Conservation (phyloP, 1,140 invertebrate genomes). For the Spodoptera frugiperda region DNA sequence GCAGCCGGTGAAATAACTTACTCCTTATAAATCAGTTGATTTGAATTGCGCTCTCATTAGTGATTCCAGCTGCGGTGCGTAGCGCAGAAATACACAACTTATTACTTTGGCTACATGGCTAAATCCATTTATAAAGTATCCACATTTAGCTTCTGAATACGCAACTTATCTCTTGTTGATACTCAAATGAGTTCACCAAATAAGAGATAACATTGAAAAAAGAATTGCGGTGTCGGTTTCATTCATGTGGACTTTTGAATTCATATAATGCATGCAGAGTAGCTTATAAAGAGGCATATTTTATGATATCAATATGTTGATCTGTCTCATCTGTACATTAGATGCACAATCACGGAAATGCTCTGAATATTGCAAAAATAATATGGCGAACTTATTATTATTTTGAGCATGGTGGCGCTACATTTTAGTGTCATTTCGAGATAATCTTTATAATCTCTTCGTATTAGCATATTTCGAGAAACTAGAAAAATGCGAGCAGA, state of each 20-base stretch:
- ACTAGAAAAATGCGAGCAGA: constrained; percentile 36
- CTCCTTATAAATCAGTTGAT: constrained; percentile 83
- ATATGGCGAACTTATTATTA: constrained; percentile 37
- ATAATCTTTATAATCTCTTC: constrained; percentile 41
- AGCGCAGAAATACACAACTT: constrained; percentile 79
- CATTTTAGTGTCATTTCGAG: constrained; percentile 31
- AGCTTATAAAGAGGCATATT: constrained; percentile 49
- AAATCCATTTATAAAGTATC: constrained; percentile 68
- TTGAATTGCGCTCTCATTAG: constrained; percentile 83
- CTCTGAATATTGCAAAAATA: constrained; percentile 35
- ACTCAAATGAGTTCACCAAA: constrained; percentile 52
- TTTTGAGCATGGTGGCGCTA: constrained; percentile 18
- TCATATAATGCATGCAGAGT: constrained; percentile 13
- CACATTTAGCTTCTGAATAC: constrained; percentile 59
- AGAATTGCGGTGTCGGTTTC: constrained; percentile 30
- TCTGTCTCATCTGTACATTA: constrained; percentile 13
- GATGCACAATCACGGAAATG: constrained; percentile 31
- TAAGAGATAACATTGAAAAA: constrained; percentile 38
- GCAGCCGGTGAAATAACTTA: constrained; percentile 76
- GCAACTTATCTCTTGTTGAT: constrained; percentile 54
- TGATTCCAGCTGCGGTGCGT: constrained; percentile 74
- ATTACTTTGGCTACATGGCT: constrained; percentile 79
- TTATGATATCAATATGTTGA: constrained; percentile 41
- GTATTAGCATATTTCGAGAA: constrained; percentile 38
- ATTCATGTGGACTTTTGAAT: constrained; percentile 37